Conservation (phyloP, 2,113 vertebrate species). For the Hassar affinis region DNA sequence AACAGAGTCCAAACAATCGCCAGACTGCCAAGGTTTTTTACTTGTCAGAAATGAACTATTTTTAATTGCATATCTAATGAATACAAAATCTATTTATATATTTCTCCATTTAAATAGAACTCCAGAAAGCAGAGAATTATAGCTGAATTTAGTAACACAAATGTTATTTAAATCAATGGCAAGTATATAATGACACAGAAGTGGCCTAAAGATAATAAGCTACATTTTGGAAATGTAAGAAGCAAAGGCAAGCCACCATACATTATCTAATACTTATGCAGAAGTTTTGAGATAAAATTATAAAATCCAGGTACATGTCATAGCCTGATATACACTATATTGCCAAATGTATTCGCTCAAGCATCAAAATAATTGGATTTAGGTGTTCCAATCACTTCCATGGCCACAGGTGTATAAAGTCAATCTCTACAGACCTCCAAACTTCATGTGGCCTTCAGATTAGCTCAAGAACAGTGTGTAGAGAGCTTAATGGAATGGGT, state of each 20-base stretch:
- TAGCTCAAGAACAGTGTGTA: too few relatives aligned
- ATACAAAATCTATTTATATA: too few relatives aligned
- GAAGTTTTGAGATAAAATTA: neutral
- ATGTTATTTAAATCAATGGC: neutral
- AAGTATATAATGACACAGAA: neutral
- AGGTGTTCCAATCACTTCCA: too few relatives aligned
- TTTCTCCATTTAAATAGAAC: neutral
- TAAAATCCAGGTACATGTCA: neutral
- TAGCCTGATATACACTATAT: too few relatives aligned
- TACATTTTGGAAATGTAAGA: neutral
- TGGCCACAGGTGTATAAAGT: too few relatives aligned
- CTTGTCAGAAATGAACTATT: neutral
- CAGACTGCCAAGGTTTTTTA: slow-evolving; percentile 36
- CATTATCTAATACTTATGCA: neutral
- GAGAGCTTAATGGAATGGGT: too few relatives aligned
- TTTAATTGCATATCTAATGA: too few relatives aligned
- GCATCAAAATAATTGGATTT: too few relatives aligned
- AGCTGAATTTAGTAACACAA: neutral
- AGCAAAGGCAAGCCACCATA: neutral
- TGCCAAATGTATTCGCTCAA: too few relatives aligned
- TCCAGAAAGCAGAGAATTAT: neutral
- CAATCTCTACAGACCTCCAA: too few relatives aligned
- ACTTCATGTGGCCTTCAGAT: too few relatives aligned
- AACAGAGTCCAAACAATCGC: neutral
- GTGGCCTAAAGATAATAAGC: neutral